A percentile compares a stretch with the other conserved stretches of the same genome.
phyloP scores from a whole-genome alignment of 2,888 invertebrate genomes.

The Pristionchus entomophagus region DNA sequence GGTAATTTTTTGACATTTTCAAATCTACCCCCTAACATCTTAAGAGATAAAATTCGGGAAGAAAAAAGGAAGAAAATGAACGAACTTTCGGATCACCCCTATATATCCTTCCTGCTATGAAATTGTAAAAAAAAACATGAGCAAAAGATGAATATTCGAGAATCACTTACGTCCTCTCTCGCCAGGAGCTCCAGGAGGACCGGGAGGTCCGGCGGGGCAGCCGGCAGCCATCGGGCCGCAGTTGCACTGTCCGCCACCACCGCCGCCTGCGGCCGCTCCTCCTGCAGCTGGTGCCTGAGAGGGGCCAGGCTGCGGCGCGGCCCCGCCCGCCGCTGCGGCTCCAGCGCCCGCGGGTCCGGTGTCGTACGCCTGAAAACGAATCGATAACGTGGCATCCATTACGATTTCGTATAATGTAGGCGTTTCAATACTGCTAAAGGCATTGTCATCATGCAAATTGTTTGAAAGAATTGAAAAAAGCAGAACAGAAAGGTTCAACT shows the following conservation, averaged over 20 bases:
- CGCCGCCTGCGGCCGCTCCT: not conserved
- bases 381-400: not conserved
- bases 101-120: no score
- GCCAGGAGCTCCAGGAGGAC: not conserved
- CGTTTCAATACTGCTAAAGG: not conserved
- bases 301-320: not conserved
- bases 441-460: no score
- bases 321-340: not conserved
- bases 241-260: not conserved
- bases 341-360: no score
- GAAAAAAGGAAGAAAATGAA: no score
- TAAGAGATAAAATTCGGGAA: not conserved
- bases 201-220: not conserved
- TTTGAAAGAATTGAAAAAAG: not conserved
- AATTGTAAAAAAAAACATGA: no score
- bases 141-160: not conserved
- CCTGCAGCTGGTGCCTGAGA: no score
- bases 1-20: no score
- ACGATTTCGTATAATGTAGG: not conserved
- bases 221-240: not conserved
- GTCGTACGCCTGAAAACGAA: not conserved
- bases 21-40: no score
- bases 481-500: not conserved
- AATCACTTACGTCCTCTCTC: not conserved
- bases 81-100: no score